Conservation (phyloP, 2,888 invertebrate species). For the Lymantria monacha region DNA sequence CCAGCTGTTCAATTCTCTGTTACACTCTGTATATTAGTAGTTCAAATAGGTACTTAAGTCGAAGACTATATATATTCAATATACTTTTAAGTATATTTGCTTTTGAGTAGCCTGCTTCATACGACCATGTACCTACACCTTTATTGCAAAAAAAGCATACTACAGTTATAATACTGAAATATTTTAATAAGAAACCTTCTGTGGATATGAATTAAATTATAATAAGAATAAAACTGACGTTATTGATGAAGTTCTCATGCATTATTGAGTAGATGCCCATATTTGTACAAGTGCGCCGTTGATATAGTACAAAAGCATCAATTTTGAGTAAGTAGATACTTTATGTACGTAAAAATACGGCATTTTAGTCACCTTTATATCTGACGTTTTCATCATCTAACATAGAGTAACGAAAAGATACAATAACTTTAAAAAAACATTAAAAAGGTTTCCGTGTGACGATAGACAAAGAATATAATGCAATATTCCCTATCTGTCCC, state of each 20-base stretch:
- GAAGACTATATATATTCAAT: no score
- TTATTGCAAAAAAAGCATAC: slow-evolving; percentile 58
- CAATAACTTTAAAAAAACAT: no score
- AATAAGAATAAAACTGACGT: slow-evolving; percentile 37
- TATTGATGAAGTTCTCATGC: slow-evolving; percentile 17
- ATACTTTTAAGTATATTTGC: no score
- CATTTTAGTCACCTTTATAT: background rate
- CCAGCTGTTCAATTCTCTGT: no score
- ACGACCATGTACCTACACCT: slow-evolving; percentile 21
- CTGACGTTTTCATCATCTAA: background rate
- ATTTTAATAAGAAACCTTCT: slow-evolving; percentile 67
- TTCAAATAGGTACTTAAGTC: no score
- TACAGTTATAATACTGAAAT: slow-evolving; percentile 66
- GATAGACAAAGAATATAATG: no score
- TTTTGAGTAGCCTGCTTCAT: background rate
- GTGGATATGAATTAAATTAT: slow-evolving; percentile 67
- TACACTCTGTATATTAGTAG: no score
- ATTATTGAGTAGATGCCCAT: slow-evolving; percentile 7
- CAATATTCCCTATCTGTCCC: no score
- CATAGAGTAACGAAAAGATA: no score
- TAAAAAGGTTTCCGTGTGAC: no score
- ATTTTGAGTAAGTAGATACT: slow-evolving; percentile 42
- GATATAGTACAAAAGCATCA: slow-evolving; percentile 2
- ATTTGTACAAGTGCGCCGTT: slow-evolving; percentile 3
- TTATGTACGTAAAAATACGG: slow-evolving; percentile 36